Conservation (phyloP, 2,113 vertebrate species). For the Notiomystis cincta region DNA sequence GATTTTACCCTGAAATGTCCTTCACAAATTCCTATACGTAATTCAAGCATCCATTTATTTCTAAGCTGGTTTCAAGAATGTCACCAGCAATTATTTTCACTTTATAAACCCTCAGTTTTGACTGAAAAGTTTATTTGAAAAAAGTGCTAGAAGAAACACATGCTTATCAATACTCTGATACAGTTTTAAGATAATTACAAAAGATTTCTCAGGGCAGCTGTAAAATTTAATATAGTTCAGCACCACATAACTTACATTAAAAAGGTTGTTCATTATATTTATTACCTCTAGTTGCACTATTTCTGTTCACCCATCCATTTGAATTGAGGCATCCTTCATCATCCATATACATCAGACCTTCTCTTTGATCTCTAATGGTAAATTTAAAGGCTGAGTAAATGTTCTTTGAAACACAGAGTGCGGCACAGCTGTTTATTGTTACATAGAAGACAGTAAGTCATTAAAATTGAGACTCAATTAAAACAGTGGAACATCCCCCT, state of each 20-base stretch:
- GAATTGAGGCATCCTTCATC: slow-evolving; percentile 31
- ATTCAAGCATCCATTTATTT: not conserved
- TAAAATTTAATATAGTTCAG: slow-evolving; percentile 26
- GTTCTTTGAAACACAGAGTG: slow-evolving; percentile 44
- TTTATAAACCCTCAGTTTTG: not conserved
- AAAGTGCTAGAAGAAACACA: not conserved
- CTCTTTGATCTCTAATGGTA: slow-evolving; percentile 44
- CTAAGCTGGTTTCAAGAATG: not conserved
- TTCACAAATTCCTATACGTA: not conserved
- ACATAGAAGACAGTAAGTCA: slow-evolving; percentile 26
- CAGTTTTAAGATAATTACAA: not conserved
- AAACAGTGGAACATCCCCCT: slow-evolving; percentile 33
- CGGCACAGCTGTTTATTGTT: slow-evolving; percentile 46
- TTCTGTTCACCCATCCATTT: slow-evolving; percentile 20
- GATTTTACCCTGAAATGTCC: not conserved
- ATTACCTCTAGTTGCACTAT: not conserved
- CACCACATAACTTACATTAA: not conserved
- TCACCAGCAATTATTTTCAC: not conserved
- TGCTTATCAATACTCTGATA: not conserved
- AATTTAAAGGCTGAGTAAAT: slow-evolving; percentile 47
- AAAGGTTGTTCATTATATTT: not conserved
- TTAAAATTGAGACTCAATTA: slow-evolving; percentile 52
- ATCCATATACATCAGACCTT: not conserved
- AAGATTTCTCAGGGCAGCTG: not conserved
- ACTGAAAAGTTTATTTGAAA: not conserved